Conservation (phyloP, 30 jellyfish, hydroid and myxozoan species). For the Nemopilema nomurai region DNA sequence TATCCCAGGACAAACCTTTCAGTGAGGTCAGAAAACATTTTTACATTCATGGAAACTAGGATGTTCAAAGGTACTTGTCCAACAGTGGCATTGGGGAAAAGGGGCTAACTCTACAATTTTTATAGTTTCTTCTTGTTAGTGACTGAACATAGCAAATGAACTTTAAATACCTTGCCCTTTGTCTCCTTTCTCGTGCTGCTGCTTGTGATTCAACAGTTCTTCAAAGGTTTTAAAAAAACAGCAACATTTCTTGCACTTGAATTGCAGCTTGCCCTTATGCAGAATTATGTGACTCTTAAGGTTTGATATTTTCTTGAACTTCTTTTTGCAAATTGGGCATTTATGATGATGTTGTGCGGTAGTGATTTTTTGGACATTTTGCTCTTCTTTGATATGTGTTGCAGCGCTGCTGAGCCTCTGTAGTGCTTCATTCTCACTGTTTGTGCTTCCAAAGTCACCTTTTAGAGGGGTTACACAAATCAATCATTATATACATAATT, state of each 20-base stretch:
- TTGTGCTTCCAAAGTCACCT: no score
- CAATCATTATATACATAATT: no score
- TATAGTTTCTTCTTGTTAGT: no score
- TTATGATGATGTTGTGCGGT: not conserved
- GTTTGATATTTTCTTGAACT: conserved; percentile 24
- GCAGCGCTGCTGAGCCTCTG: not conserved
- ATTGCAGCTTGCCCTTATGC: conserved; percentile 39
- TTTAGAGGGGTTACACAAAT: no score
- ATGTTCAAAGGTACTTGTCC: no score
- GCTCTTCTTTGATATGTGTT: not conserved
- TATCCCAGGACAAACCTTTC: no score
- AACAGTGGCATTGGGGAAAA: no score
- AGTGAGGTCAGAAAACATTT: no score
- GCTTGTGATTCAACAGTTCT: conserved; percentile 23
- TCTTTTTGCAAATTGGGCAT: conserved; percentile 60
- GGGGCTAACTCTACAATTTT: no score
- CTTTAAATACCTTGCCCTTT: not conserved
- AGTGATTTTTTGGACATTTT: not conserved
- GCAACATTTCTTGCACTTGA: conserved; percentile 38
- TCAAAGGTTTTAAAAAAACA: not conserved
- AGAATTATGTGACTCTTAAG: conserved; percentile 39
- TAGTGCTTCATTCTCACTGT: not conserved
- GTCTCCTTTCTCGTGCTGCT: conserved; percentile 2
- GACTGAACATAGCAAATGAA: not conserved
- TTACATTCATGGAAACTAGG: no score